Evolutionary conservation across 2,888 invertebrate genomes (phyloP).

Genomic region (Calameuta filiformis): DNA sequence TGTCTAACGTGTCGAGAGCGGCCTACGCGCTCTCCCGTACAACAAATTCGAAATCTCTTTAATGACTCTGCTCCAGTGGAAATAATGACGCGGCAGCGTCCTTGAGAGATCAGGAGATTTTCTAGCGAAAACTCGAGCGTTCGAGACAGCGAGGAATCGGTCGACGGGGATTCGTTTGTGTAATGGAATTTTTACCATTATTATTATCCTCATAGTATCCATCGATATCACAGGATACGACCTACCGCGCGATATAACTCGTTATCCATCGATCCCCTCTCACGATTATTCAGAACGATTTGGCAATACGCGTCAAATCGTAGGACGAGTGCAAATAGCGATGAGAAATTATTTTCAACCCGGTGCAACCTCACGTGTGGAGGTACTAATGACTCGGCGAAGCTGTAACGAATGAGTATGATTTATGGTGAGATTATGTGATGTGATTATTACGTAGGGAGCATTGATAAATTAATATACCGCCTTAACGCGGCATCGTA

Average conservation of each 20-base stretch:
- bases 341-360: constrained; percentile 49
- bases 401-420: constrained; percentile 41
- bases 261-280: background rate
- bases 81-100: background rate
- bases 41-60: background rate
- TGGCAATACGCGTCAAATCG: background rate
- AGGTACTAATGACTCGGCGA: constrained; percentile 50
- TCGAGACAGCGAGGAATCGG: too few species aligned
- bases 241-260: too few species aligned
- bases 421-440: constrained; percentile 58
- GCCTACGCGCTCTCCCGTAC: background rate
- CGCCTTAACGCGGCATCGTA: constrained; percentile 16
- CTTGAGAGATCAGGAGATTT: background rate
- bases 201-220: background rate
- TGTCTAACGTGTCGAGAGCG: background rate
- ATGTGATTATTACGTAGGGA: constrained; percentile 55
- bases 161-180: background rate
- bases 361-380: constrained; percentile 41
- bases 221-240: too few species aligned
- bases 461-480: constrained; percentile 58
- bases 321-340: background rate
- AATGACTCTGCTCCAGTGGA: background rate
- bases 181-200: background rate
- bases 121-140: background rate
- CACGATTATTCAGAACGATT: background rate